Conservation (phyloP, 2,113 vertebrate species). For the Trematomus loennbergii region DNA sequence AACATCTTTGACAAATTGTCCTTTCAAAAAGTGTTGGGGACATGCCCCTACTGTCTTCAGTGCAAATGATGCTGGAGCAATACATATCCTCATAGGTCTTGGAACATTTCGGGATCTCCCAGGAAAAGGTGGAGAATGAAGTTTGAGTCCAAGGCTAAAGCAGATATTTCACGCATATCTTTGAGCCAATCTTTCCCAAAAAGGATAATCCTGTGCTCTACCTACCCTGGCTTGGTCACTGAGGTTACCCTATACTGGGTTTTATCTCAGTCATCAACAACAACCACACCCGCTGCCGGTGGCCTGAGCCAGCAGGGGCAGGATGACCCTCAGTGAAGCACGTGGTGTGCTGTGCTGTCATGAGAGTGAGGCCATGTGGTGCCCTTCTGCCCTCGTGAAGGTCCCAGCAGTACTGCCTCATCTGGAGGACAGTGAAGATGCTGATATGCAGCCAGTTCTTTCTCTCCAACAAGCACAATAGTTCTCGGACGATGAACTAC, state of each 20-base stretch:
- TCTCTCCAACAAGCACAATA: not conserved
- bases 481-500: not conserved
- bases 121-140: not conserved
- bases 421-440: conserved; percentile 12
- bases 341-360: conserved; percentile 27
- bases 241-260: conserved; percentile 19
- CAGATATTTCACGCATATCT: not conserved
- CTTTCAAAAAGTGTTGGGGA: too few species aligned
- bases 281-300: conserved; percentile 27
- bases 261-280: conserved; percentile 37
- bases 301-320: conserved; percentile 24
- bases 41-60: too few species aligned
- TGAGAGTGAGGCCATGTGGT: conserved; percentile 41
- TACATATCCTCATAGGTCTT: conserved; percentile 9
- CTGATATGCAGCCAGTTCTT: not conserved
- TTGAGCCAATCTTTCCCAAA: conserved; percentile 12
- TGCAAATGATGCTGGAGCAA: not conserved
- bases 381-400: conserved; percentile 19
- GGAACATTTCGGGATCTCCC: not conserved
- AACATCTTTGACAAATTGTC: too few species aligned
- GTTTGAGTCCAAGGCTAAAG: not conserved
- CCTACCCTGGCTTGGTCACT: not conserved
- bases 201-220: conserved; percentile 6
- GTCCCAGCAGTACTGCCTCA: not conserved
- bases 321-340: conserved; percentile 37